These are phyloP conservation scores for Bombyx huttoni DNA, from an alignment of 2,888 invertebrate genomes.

Conservation along the genomic window DNA sequence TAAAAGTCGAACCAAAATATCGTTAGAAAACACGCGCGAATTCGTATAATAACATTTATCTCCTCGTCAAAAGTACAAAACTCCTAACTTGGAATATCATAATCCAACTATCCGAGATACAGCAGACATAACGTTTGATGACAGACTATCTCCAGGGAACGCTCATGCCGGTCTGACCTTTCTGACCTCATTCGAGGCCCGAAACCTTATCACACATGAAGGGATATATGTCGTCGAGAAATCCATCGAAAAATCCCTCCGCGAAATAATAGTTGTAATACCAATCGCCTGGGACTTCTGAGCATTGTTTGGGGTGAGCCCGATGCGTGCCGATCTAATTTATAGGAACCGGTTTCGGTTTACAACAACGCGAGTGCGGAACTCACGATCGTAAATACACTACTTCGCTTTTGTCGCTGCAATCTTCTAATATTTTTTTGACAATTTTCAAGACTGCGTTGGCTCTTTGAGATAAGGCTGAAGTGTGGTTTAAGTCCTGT, in stretches of 20 bases:
- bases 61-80: too few relatives aligned
- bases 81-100: too few relatives aligned
- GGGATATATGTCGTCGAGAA: conserved; percentile 2
- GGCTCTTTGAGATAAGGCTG: too few relatives aligned
- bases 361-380: conserved; percentile 5
- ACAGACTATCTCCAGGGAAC: neutral
- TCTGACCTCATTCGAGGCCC: neutral
- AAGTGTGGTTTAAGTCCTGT: too few relatives aligned
- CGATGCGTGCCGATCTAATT: conserved; percentile 14
- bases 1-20: too few relatives aligned
- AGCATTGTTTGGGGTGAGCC: conserved; percentile 13
- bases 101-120: too few relatives aligned
- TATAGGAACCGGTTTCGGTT: conserved; percentile 15
- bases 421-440: too few relatives aligned
- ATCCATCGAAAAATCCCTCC: conserved; percentile 5
- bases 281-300: conserved; percentile 4
- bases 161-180: neutral
- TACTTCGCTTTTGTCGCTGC: too few relatives aligned
- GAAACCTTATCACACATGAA: neutral
- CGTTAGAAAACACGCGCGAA: too few relatives aligned
- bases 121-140: neutral
- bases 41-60: too few relatives aligned
- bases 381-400: too few relatives aligned
- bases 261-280: conserved; percentile 9
- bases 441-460: too few relatives aligned